Evolutionary conservation across 2,888 invertebrate species (phyloP), one percentile per base, ranked within the genome.

Genomic region (Peribatodes rhomboidaria): DNA sequence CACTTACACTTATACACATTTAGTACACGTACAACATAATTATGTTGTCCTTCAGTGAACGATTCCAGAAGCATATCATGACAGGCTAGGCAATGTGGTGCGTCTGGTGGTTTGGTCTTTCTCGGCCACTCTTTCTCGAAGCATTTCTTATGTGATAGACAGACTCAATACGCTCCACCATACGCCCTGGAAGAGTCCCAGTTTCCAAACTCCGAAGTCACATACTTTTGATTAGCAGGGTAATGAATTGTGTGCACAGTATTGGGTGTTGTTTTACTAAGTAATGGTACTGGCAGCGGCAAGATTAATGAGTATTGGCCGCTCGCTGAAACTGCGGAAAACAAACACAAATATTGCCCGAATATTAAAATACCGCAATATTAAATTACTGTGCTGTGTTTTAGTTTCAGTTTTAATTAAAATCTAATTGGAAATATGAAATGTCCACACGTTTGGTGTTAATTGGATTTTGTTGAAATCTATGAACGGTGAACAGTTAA

Each of bases 201-300:
- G 35, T 60, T 50, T 31, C n/a, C 1, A 31, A 47, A 49, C 10
- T 49, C 14, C 13, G n/a, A 50, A 55, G 46, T 69, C 63, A 11
- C 14, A 27, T 27, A 27, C 27, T 27, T 20, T 60, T 52, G 14
- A 42, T 47, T 59, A 14, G 46, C n/a, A 14, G 87, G 75, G 90
- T 71, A 71, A 71, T 68, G 56, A 67, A 66, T 67, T 68, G 65
- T 68, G 60, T 65, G 60, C 37, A 62, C 64, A 68, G 65, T 65
- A 54, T 64, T 60, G 10, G 56, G 62, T 66, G 50, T 62, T 69
- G 65, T 67, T 66, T 68, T 46, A 62, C 57, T 69, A 49, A 53
- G 47, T 70, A 64, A 69, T 67, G 64, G 65, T 41, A 47, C 52
- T 55, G 63, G 20, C 63, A 53, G 67, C 41, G 50, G 50, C 47